Conservation (phyloP, 2,797 vertebrate genomes). For the Tokudaia muenninki region DNA sequence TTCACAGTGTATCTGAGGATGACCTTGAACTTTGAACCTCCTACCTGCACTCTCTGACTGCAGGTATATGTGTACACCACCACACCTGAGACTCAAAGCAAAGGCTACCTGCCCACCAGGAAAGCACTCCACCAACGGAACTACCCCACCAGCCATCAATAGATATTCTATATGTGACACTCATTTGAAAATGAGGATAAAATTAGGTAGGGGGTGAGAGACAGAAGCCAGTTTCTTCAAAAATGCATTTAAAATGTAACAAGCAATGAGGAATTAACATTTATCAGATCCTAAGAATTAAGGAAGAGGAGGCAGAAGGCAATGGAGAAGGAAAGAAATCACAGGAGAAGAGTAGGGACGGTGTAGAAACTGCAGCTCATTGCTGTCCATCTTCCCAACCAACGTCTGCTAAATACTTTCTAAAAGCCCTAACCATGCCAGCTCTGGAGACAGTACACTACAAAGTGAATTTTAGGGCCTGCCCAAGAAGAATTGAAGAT, state of each 20-base stretch:
- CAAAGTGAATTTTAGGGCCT: neutral
- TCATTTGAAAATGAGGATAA: neutral
- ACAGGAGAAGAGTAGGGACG: neutral
- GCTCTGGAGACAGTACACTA: too few species aligned
- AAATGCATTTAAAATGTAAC: neutral
- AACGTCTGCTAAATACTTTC: neutral
- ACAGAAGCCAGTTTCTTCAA: conserved; percentile 12
- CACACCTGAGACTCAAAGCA: neutral
- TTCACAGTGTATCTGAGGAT: neutral
- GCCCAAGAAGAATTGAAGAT: neutral
- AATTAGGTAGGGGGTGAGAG: neutral
- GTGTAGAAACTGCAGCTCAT: neutral
- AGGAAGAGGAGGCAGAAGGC: neutral
- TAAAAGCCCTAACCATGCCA: too few species aligned
- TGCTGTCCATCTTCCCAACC: neutral
- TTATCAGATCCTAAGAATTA: neutral
- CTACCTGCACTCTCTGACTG: neutral
- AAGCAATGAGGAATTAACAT: neutral
- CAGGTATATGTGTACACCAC: too few species aligned
- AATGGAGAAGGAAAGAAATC: neutral
- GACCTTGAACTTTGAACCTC: neutral
- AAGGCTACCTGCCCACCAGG: neutral
- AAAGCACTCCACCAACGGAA: neutral
- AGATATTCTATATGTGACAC: neutral
- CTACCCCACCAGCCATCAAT: neutral